Percentiles rank a stretch among this genome's conserved stretches.
Conservation (phyloP, 2,113 vertebrate genomes). For the Zingel zingel region DNA sequence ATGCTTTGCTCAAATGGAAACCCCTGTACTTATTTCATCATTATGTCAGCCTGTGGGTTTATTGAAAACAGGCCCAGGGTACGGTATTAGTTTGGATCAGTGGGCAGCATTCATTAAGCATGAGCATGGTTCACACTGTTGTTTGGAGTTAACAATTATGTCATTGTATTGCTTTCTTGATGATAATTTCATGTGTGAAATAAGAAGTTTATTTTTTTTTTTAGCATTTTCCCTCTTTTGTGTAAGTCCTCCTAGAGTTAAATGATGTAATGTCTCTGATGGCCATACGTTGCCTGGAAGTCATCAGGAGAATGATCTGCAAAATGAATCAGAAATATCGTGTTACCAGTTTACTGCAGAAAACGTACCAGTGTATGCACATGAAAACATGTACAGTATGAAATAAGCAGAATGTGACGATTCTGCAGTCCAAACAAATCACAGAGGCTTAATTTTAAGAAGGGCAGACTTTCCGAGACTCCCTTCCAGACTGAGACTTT, state of each 20-base stretch:
- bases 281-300: neutral
- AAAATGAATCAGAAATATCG: neutral
- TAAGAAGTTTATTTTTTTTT: neutral
- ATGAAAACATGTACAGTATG: neutral
- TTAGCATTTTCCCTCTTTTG: neutral
- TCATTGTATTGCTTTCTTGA: neutral
- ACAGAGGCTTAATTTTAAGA: slow-evolving; percentile 10
- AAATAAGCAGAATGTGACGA: slow-evolving; percentile 1
- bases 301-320: neutral
- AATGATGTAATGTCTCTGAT: neutral
- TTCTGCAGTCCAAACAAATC: slow-evolving; percentile 9
- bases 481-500: neutral
- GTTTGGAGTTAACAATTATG: slow-evolving; percentile 8
- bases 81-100: slow-evolving; percentile 53
- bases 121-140: slow-evolving; percentile 37
- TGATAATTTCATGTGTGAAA: neutral
- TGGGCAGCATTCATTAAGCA: slow-evolving; percentile 26
- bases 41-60: slow-evolving; percentile 66
- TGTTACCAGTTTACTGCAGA: neutral
- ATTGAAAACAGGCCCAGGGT: slow-evolving; percentile 69
- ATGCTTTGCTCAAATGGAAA: slow-evolving; percentile 60
- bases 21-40: slow-evolving; percentile 64
- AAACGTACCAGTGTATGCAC: neutral
- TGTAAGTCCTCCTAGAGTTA: neutral
- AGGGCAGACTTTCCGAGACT: neutral